Percentiles rank a stretch among this genome's conserved stretches.
Evolutionary conservation across 2,888 invertebrate species (phyloP).

Genomic region (Diadegma fenestrale): DNA sequence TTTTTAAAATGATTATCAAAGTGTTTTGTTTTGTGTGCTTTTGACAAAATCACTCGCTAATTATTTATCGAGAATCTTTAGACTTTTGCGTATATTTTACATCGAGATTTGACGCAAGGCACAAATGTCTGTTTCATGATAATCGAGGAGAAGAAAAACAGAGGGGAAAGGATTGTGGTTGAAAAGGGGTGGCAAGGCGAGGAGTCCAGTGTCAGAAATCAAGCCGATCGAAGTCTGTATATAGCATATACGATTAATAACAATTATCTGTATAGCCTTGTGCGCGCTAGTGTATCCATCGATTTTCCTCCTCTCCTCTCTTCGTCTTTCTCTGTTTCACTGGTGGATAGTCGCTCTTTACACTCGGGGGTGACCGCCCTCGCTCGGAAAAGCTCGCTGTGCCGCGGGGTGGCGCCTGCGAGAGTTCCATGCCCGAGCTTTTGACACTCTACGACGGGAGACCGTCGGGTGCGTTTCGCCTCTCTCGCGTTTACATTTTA

Average conservation of each 20-base stretch:
- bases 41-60: not conserved
- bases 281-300: conserved; percentile 70
- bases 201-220: conserved; percentile 62
- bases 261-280: conserved; percentile 70
- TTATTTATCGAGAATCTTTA: not conserved
- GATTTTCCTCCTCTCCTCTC: conserved; percentile 66
- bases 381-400: conserved; percentile 62
- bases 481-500: conserved; percentile 41
- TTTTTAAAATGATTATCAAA: not conserved
- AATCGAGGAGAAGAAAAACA: conserved; percentile 7
- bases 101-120: not conserved
- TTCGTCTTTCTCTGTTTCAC: conserved; percentile 2
- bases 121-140: conserved; percentile 8
- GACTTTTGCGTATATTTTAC: not conserved
- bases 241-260: conserved; percentile 68
- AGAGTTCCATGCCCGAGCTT: conserved; percentile 61
- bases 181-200: conserved; percentile 11
- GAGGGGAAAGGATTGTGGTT: conserved; percentile 23
- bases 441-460: conserved; percentile 65
- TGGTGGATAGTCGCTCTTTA: conserved; percentile 36
- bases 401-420: conserved; percentile 68
- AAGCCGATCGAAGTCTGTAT: conserved; percentile 66
- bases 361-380: conserved; percentile 66
- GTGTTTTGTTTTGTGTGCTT: not conserved
- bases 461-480: conserved; percentile 62